Evolutionary conservation across 2,797 vertebrate genomes (phyloP).

Genomic region (Chlorospingus semifuscus): DNA sequence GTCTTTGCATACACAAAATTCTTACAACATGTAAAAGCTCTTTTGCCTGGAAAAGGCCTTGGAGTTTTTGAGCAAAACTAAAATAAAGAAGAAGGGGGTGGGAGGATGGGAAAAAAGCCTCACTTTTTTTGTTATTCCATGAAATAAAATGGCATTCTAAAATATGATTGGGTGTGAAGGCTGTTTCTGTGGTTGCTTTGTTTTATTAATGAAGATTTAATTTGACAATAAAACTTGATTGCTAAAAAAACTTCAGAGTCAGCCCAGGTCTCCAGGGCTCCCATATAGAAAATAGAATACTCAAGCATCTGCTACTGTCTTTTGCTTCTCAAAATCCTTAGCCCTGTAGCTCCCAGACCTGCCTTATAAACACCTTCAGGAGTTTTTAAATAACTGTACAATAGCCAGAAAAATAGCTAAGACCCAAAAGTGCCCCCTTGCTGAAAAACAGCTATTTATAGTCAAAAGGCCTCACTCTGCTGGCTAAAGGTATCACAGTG

Average conservation of each 20-base stretch:
- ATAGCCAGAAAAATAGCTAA: slow-evolving; percentile 9
- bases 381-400: slow-evolving; percentile 14
- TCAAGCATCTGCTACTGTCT: not conserved
- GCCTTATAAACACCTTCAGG: not conserved
- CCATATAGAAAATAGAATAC: not conserved
- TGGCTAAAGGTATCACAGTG: slow-evolving; percentile 49
- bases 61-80: not conserved
- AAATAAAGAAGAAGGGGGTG: not conserved
- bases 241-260: not conserved
- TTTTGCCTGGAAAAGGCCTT: slow-evolving; percentile 6
- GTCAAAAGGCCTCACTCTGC: slow-evolving; percentile 3
- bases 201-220: not conserved
- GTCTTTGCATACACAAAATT: not conserved
- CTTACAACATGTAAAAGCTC: not conserved
- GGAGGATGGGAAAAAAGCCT: not conserved
- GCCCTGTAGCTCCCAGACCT: not conserved
- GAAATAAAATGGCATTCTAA: not conserved
- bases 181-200: not conserved
- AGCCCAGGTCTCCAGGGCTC: not conserved
- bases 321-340: not conserved
- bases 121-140: not conserved
- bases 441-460: slow-evolving; percentile 17
- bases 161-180: not conserved
- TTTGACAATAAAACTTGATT: not conserved
- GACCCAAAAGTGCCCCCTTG: not conserved